phyloP scores from a whole-genome alignment of 1,140 invertebrate species.

The Thaumetopoea pityocampa region DNA sequence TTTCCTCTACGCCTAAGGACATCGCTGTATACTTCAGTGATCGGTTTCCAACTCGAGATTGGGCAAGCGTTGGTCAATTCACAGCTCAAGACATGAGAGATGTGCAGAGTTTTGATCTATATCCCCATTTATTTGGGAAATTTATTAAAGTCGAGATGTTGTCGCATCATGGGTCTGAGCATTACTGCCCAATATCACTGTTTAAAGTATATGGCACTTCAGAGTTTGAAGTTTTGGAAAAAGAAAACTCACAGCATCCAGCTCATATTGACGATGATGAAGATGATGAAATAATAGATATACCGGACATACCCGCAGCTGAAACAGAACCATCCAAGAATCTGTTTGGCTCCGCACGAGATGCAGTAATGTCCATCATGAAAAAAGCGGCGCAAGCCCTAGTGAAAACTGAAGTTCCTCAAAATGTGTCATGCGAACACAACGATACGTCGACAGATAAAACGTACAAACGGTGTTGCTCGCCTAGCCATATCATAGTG shows the following conservation, averaged over 20 bases:
- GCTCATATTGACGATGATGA: constrained; percentile 80
- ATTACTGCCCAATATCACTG: constrained; percentile 97
- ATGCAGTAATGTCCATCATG: constrained; percentile 91
- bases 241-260: constrained; percentile 80
- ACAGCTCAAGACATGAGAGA: constrained; percentile 90
- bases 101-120: constrained; percentile 90
- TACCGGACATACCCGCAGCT: constrained; percentile 54
- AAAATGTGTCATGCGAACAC: constrained; percentile 65
- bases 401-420: constrained; percentile 81
- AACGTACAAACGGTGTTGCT: constrained; percentile 76
- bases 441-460: constrained; percentile 59
- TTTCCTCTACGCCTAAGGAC: constrained; percentile 96
- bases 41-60: constrained; percentile 93
- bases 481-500: constrained; percentile 82
- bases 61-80: constrained; percentile 92
- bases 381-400: constrained; percentile 91
- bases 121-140: constrained; percentile 92
- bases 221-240: constrained; percentile 91
- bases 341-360: constrained; percentile 88
- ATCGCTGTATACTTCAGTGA: constrained; percentile 93
- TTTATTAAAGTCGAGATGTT: constrained; percentile 94
- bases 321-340: constrained; percentile 78
- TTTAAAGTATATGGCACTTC: constrained; percentile 94
- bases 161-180: constrained; percentile 96
- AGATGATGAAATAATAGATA: constrained; percentile 78